These are phyloP conservation scores for Paradoxurus hermaphroditus DNA, from an alignment of 2,113 vertebrate species.

Conservation along the genomic window DNA sequence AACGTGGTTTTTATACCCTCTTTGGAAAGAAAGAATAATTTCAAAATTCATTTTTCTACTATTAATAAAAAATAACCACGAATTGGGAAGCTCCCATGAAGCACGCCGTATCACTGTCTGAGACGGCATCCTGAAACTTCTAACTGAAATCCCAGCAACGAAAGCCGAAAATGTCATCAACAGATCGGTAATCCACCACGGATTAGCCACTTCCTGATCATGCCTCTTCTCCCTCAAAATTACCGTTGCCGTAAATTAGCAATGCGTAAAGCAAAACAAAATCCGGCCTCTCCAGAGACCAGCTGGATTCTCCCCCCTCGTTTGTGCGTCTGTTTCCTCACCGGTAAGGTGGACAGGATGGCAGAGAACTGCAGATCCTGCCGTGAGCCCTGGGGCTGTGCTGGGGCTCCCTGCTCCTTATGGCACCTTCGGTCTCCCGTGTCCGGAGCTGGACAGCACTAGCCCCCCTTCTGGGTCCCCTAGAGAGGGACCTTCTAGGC, in stretches of 20 bases:
- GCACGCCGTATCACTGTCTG: neutral
- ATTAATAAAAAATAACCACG: neutral
- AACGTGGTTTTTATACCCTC: neutral
- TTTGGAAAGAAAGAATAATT: neutral
- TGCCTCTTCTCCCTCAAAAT: neutral
- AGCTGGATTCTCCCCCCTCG: neutral
- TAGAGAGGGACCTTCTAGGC: too few species aligned
- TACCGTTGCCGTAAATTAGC: neutral
- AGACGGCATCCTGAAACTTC: neutral
- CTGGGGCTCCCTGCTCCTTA: too few species aligned
- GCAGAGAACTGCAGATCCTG: neutral
- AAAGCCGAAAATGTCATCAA: neutral
- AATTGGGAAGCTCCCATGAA: neutral
- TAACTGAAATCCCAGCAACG: neutral
- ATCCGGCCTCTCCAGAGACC: neutral
- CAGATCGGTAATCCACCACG: too few species aligned
- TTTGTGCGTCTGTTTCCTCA: neutral
- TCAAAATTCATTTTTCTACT: neutral
- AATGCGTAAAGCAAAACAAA: neutral
- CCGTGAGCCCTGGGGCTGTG: fast-evolving
- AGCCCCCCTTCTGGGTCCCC: neutral
- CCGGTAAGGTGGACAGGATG: too few species aligned
- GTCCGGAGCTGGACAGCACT: neutral
- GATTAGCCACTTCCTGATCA: neutral
- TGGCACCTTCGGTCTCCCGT: neutral